Evolutionary conservation across 37 sponge, comb jelly and placozoan species (phyloP), one percentile per base, ranked within the genome.

Genomic region (Diacarnus erythraeanus): DNA sequence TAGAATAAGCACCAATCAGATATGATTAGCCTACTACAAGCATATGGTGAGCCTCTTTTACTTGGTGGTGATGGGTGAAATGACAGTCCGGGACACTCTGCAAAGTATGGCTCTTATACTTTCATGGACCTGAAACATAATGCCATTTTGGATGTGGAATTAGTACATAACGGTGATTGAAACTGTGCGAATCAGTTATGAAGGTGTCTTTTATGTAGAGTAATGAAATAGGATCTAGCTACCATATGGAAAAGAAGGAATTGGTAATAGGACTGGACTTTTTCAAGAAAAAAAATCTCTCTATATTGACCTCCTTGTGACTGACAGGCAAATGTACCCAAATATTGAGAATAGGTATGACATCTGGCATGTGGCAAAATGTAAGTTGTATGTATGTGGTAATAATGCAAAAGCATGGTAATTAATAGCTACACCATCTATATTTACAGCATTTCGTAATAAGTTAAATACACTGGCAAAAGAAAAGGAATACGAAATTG

Each of bases 61-160:
- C 51, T 47, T 63, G 64, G 69, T 72, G 90, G 90, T 29, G 85
- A 89, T 75, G 90, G 90, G 8, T 63, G 90, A 35, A 26, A 60
- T 21, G 90, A 84, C 42, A 84, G 85, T 64, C 85, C 90, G 44
- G 90, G 81, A 21, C 81, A 89, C 34, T 63, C 71, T 67, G 85
- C 90, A 2, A 89, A 89, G 74, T 89, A 71, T 83, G 90, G 90
- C 0, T 47, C 81, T 20, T 89, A 89, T 40, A 58, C 83, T 15
- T 20, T 80, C 21, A 25, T 89, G 63, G 90, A 89, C 3, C 51
- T 89, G 58, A 20, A 63, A 3, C 51, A 56, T 2, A 79, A 63
- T 22, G 60, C 59, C 33, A 77, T 89, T 15, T 25, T 84, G 20
- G 84, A 89, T 57, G 9, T 89, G 31, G 43, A 89, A 59, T 67